phyloP scores from a whole-genome alignment of 1,140 invertebrate genomes.

The Drosophila teissieri region DNA sequence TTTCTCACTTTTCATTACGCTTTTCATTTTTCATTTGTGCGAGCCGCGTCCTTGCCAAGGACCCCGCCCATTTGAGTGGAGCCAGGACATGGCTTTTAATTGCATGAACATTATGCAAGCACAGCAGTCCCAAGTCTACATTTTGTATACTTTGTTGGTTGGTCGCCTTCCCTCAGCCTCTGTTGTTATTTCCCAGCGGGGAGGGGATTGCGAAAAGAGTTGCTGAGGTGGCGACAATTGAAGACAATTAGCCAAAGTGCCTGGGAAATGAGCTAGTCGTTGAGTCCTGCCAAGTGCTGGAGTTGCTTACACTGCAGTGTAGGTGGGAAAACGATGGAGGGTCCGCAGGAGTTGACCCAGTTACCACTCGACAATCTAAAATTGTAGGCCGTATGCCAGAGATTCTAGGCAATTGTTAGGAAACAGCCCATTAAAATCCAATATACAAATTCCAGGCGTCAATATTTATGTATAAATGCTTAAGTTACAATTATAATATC shows the following conservation, averaged over 20 bases:
- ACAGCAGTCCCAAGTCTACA: constrained; percentile 54
- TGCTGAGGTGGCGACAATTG: constrained; percentile 60
- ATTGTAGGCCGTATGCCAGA: neutral
- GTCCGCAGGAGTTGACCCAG: constrained; percentile 27
- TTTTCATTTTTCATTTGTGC: constrained; percentile 58
- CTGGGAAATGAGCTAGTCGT: constrained; percentile 59
- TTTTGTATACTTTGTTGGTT: constrained; percentile 53
- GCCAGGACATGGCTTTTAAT: constrained; percentile 71
- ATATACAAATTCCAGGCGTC: neutral
- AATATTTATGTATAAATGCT: too few relatives aligned
- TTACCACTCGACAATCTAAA: constrained; percentile 10
- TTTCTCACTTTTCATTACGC: constrained; percentile 57
- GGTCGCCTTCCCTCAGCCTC: constrained; percentile 30
- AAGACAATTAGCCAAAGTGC: constrained; percentile 78
- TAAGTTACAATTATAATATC: too few relatives aligned
- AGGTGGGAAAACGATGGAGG: neutral
- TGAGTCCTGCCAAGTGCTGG: constrained; percentile 31
- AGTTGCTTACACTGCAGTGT: constrained; percentile 30
- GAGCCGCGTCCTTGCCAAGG: constrained; percentile 48
- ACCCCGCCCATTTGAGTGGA: constrained; percentile 13
- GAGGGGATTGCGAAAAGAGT: constrained; percentile 22
- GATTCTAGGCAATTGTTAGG: neutral
- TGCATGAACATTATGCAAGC: constrained; percentile 78
- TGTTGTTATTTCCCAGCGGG: constrained; percentile 11
- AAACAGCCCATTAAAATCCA: neutral